phyloP scores from a whole-genome alignment of 1,140 invertebrate species.

The Brachionus paranguensis region DNA sequence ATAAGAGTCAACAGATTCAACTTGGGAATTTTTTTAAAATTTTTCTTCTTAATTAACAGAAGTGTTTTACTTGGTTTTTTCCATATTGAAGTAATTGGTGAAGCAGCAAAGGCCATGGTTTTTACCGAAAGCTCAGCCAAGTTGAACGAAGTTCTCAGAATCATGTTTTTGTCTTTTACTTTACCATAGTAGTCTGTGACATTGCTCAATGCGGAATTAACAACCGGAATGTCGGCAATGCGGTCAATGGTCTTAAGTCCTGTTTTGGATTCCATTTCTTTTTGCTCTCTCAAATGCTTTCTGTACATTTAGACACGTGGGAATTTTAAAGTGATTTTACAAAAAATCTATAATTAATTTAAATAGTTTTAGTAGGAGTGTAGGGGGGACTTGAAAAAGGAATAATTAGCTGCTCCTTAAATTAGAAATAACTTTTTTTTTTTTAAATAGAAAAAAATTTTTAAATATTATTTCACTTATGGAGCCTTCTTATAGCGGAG shows the following conservation, averaged over 20 bases:
- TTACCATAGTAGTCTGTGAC: slow-evolving; percentile 10
- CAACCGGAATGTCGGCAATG: neutral
- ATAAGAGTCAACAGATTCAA: slow-evolving; percentile 13
- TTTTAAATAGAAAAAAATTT: neutral
- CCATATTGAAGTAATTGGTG: slow-evolving; percentile 3
- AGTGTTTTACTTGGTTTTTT: slow-evolving; percentile 10
- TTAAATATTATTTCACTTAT: neutral
- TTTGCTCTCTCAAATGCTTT: slow-evolving; percentile 33
- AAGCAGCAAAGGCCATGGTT: slow-evolving; percentile 24
- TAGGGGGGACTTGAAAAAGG: neutral
- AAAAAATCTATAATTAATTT: neutral
- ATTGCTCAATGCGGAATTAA: neutral
- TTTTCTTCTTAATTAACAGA: neutral
- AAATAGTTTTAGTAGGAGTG: neutral
- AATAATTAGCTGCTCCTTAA: neutral
- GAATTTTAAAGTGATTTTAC: neutral
- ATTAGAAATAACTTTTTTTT: neutral
- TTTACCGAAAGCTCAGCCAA: slow-evolving; percentile 18
- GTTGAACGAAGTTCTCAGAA: slow-evolving; percentile 13
- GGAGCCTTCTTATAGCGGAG: neutral
- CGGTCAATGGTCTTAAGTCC: neutral
- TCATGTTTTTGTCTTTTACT: neutral
- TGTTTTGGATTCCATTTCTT: slow-evolving; percentile 13
- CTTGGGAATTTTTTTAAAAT: neutral
- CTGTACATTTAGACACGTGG: slow-evolving; percentile 21